Evolutionary conservation across 2,113 vertebrate genomes (phyloP).

Genomic region (Anhinga anhinga): DNA sequence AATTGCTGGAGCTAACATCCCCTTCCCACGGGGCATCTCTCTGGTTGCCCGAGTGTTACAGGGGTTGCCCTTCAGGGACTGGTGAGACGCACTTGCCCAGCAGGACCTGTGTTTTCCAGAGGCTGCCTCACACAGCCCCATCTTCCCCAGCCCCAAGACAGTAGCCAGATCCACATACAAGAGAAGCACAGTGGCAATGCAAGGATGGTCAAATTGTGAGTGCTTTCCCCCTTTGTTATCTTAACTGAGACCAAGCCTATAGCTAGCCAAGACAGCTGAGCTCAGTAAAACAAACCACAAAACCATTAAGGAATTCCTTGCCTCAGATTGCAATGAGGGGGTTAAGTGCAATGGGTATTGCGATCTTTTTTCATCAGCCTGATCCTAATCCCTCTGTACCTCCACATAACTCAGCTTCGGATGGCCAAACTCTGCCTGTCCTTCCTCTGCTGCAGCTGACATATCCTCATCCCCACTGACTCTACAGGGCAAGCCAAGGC

Average conservation of each 20-base stretch:
- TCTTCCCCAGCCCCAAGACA: neutral
- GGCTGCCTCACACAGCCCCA: neutral
- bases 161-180: neutral
- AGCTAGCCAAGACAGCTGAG: neutral
- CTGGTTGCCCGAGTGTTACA: neutral
- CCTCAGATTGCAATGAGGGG: neutral
- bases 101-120: neutral
- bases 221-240: neutral
- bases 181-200: neutral
- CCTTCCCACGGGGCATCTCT: neutral
- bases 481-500: neutral
- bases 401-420: neutral
- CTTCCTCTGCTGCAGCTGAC: neutral
- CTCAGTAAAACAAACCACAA: neutral
- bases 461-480: neutral
- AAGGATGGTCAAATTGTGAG: rapidly evolving
- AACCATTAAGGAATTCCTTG: neutral
- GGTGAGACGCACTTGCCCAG: neutral
- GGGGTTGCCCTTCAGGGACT: neutral
- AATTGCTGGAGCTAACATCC: neutral
- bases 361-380: neutral
- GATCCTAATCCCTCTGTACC: neutral
- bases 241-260: neutral
- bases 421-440: neutral
- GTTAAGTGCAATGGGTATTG: neutral